A percentile compares a stretch with the other conserved stretches of the same genome.
Evolutionary conservation across 2,113 vertebrate species (phyloP).

Genomic region (Phainopepla nitens): DNA sequence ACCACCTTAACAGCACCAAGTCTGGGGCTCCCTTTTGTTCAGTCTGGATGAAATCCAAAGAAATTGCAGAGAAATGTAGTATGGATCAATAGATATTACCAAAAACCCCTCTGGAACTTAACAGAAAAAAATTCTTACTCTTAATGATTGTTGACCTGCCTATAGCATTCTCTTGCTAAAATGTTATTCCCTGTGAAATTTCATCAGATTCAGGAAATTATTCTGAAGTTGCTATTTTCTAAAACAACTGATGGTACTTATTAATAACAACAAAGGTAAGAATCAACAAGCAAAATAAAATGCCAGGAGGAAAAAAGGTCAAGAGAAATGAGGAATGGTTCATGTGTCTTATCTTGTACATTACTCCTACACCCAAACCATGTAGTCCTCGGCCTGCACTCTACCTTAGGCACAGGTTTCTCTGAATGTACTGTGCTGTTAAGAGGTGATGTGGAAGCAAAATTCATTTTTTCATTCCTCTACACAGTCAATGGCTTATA

Average conservation of each 20-base stretch:
- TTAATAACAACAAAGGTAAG: neutral
- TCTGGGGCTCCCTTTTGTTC: neutral
- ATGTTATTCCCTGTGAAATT: neutral
- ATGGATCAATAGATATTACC: neutral
- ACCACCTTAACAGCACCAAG: neutral
- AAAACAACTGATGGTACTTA: neutral
- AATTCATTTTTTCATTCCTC: neutral
- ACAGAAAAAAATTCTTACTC: neutral
- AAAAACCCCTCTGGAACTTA: neutral
- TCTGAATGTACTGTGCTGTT: neutral
- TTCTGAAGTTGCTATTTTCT: neutral
- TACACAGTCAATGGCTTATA: neutral
- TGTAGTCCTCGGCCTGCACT: neutral
- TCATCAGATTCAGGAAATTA: neutral
- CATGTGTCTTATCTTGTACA: neutral
- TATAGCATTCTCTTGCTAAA: neutral
- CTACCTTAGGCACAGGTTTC: neutral
- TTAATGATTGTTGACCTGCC: neutral
- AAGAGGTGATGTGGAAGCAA: neutral
- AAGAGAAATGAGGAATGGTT: neutral
- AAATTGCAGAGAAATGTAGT: neutral
- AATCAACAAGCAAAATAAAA: neutral
- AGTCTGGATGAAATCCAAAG: neutral
- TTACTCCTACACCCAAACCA: neutral
- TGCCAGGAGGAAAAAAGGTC: neutral